Evolutionary conservation across 2,113 vertebrate species (phyloP), one percentile per base, ranked within the genome.

Genomic region (Ceyx margarethae): DNA sequence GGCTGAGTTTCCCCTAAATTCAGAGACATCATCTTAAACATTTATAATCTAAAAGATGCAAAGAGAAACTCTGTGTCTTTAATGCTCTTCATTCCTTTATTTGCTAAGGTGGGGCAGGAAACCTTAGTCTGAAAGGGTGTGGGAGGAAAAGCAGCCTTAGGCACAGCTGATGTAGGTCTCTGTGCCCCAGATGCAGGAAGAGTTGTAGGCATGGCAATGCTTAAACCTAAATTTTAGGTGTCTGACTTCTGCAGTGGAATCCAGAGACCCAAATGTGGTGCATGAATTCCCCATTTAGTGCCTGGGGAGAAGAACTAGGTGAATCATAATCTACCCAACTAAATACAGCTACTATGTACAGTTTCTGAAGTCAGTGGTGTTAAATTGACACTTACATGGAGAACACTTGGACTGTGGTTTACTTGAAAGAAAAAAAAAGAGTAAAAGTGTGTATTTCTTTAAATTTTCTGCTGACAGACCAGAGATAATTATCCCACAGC

Each of bases 401-500:
- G 60, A 85, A 48, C 54, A 65, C 13, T 94, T 89, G 50, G 66
- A 57, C 80, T 81, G 81, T 76, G 81, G 90, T 81, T 93, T 72
- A 81, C 67, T 82, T 88, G 62, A 88, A 91, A 95, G 37, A 45
- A 89, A 91, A 67, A 14, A 56, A 83, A 29, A n/a, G n/a, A 37
- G 19, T 51, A 23, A 29, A 83, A 80, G 29, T 75, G 88, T 87
- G 65, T 95, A 79, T 94, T 93, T 92, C 89, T 95, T 94, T 96
- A 96, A 87, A 81, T 91, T 93, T 94, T 95, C 51, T 95, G 60
- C 91, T 91, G 95, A 91, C 87, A 96, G 67, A 64, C 67, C 35
- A 92, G 64, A 85, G 81, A 83, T 96, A 95, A 96, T 96, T 96
- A 94, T 75, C 94, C 57, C 22, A 89, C 95, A 96, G 96, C 94